Evolutionary conservation across 2,797 vertebrate genomes (phyloP), one percentile per base, ranked within the genome.

Genomic region (Spondyliosoma cantharus): DNA sequence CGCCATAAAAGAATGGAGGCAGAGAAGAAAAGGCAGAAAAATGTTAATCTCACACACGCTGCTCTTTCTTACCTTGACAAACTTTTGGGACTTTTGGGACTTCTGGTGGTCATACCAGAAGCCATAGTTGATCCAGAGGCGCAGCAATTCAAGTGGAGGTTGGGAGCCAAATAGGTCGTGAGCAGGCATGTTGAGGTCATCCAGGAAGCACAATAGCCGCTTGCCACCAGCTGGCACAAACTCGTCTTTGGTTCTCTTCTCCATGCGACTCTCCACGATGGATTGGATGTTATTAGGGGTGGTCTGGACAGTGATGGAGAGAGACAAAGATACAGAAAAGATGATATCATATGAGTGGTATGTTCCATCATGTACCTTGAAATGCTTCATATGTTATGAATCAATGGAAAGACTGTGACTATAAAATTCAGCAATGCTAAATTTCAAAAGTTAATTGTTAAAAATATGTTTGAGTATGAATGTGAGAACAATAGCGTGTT

Each of bases 151-250:
- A 88, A 97, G 94, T 0, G 97, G 96, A 0, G 97, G 96, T 94
- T 97, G 97, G 11, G 97, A 96, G 74, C 97, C 96, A 59, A 96
- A 97, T 3, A 63, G 72, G 75, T 98, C 97, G 43, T 93, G 91
- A 3, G 96, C 95, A 0, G 97, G 96, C 96, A 98, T 96, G 87
- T 97, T 97, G 24, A 98, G 93, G 91, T 98, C 97, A 4, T 98
- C 97, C 89, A 97, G 93, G 81, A 96, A 97, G 67, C 95, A 95
- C 65, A 97, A 90, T 93, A 97, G 92, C 53, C 85, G 94, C 78
- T 96, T 97, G 17, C 97, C 96, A 0, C 96, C 96, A 3, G 90
- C 60, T 0, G 97, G 96, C 49, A 96, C 93, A 9, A 95, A 97
- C 27, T 96, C 92, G 0, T 96, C 93, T 86, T 97, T 97, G 81